These are phyloP conservation scores for Scolopax mira DNA, from an alignment of 2,113 vertebrate genomes.

Conservation along the genomic window DNA sequence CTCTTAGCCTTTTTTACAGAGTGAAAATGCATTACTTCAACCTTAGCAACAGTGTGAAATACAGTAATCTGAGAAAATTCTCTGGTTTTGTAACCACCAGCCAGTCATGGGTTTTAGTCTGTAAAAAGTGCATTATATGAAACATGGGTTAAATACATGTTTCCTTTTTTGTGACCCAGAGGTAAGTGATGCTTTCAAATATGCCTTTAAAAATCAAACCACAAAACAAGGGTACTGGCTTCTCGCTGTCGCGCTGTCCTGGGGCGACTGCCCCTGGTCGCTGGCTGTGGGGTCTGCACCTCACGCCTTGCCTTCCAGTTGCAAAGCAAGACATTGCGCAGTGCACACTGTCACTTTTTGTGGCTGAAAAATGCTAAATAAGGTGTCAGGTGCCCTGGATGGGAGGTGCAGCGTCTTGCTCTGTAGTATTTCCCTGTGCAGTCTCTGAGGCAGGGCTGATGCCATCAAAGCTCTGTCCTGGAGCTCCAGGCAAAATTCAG, in stretches of 20 bases:
- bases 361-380: neutral
- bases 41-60: neutral
- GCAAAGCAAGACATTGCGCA: fast-evolving
- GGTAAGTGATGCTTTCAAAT: neutral
- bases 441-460: neutral
- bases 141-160: fast-evolving
- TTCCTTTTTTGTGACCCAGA: neutral
- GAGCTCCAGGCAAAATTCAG: neutral
- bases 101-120: neutral
- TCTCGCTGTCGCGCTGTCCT: neutral
- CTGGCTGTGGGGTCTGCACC: neutral
- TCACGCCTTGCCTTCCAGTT: neutral
- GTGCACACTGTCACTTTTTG: neutral
- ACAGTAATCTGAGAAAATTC: neutral
- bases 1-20: neutral
- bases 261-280: fast-evolving
- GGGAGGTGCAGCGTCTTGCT: fast-evolving
- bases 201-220: neutral
- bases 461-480: neutral
- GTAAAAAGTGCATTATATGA: neutral
- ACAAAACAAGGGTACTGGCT: too few species aligned
- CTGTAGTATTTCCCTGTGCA: neutral
- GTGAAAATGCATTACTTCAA: neutral
- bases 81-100: neutral
- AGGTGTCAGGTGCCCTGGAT: fast-evolving